Conservation (phyloP, 1,140 invertebrate species). For the Propsilocerus akamusi region DNA sequence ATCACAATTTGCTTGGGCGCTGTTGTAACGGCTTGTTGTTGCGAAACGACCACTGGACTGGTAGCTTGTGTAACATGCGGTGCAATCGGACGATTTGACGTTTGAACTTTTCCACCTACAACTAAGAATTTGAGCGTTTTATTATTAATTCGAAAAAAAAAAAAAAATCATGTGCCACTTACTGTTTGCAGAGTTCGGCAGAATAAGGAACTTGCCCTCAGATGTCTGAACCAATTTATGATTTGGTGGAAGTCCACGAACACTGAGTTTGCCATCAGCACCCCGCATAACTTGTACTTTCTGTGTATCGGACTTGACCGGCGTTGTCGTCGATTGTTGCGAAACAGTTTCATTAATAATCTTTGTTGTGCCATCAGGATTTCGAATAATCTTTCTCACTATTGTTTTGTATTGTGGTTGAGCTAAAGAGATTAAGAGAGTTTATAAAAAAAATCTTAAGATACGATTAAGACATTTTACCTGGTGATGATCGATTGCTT, state of each 20-base stretch:
- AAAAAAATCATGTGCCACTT: not conserved
- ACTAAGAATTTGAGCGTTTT: too few relatives aligned
- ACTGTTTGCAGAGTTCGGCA: slow-evolving; percentile 35
- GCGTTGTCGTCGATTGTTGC: slow-evolving; percentile 15
- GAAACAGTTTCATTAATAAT: slow-evolving; percentile 38
- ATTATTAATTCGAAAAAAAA: not conserved
- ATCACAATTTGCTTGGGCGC: slow-evolving; percentile 13
- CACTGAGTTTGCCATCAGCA: slow-evolving; percentile 79
- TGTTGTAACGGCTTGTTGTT: slow-evolving; percentile 8
- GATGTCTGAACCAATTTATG: slow-evolving; percentile 85
- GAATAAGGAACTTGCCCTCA: slow-evolving; percentile 80
- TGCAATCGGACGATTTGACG: slow-evolving; percentile 1
- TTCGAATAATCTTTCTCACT: slow-evolving; percentile 47
- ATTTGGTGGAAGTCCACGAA: slow-evolving; percentile 77
- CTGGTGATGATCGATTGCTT: slow-evolving; percentile 30
- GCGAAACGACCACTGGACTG: slow-evolving; percentile 7
- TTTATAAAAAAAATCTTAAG: not conserved
- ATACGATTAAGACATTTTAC: slow-evolving; percentile 31
- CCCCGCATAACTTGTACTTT: slow-evolving; percentile 80
- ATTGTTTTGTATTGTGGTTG: slow-evolving; percentile 9
- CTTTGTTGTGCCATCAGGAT: slow-evolving; percentile 54
- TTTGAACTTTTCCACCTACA: not conserved
- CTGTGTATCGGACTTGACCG: slow-evolving; percentile 36
- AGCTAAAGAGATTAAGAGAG: not conserved
- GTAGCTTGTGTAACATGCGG: slow-evolving; percentile 10